Percentiles rank a stretch among this genome's conserved stretches.
These are phyloP conservation scores for Hirtodrosophila cameraria DNA, from an alignment of 2,888 invertebrate species.

Conservation along the genomic window DNA sequence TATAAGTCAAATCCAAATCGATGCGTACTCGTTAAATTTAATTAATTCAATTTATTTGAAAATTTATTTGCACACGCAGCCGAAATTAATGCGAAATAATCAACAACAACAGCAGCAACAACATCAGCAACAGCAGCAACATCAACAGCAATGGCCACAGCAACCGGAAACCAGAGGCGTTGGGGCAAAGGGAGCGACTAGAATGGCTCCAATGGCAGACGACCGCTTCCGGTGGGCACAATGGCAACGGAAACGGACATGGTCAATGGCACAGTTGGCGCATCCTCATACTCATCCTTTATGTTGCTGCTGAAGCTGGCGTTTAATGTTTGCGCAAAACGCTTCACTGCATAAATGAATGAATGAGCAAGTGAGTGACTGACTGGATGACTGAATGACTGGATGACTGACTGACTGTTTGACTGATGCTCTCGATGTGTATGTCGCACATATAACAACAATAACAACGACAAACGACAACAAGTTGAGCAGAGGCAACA, in stretches of 20 bases:
- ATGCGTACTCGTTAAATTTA: constrained; percentile 66
- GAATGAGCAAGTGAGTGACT: constrained; percentile 43
- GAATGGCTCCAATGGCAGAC: constrained; percentile 28
- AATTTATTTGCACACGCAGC: constrained; percentile 81
- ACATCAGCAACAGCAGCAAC: constrained; percentile 16
- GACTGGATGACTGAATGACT: constrained; percentile 27
- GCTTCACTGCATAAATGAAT: constrained; percentile 68
- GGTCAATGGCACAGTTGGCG: constrained; percentile 50
- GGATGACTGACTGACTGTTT: constrained; percentile 30
- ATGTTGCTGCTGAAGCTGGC: constrained; percentile 11
- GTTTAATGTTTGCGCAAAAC: constrained; percentile 57
- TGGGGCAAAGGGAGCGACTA: constrained; percentile 2
- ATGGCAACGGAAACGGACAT: constrained; percentile 62
- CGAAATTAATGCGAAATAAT: constrained; percentile 81
- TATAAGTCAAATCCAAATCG: constrained; percentile 61
- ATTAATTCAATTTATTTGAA: constrained; percentile 79
- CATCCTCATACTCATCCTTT: constrained; percentile 33
- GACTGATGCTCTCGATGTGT: constrained; percentile 21
- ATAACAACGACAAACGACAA: constrained; percentile 27
- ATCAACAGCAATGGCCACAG: constrained; percentile 19
- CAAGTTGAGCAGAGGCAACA: constrained; percentile 53
- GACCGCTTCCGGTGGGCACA: constrained; percentile 54
- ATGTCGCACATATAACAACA: constrained; percentile 15
- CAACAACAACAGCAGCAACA: constrained; percentile 38
- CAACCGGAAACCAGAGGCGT: constrained; percentile 15